Conservation (phyloP, 2,113 vertebrate genomes). For the Megatriorchis doriae region DNA sequence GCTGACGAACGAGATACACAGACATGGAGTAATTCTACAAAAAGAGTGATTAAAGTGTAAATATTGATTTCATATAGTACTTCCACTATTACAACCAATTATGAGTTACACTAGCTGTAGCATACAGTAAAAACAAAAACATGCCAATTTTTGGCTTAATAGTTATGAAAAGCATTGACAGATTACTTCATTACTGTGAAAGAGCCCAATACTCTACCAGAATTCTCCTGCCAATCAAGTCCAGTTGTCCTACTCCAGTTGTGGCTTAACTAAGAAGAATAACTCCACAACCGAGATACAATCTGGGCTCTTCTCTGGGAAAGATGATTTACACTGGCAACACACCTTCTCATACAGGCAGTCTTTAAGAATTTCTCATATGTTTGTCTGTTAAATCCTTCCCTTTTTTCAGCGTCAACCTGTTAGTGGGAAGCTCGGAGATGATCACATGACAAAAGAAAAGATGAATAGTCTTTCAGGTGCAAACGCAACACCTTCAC, state of each 20-base stretch:
- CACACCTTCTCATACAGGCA: background rate
- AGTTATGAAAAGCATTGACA: background rate
- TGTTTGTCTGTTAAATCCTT: background rate
- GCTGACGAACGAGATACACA: conserved; percentile 94
- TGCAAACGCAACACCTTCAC: background rate
- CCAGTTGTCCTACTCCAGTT: background rate
- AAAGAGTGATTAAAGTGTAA: conserved; percentile 17
- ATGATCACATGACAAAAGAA: background rate
- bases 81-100: background rate
- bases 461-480: background rate
- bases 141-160: background rate
- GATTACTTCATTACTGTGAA: background rate
- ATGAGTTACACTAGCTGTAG: background rate
- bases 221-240: background rate
- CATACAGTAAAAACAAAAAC: background rate
- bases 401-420: background rate
- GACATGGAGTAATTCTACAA: conserved; percentile 95
- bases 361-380: background rate
- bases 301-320: background rate
- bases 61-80: background rate
- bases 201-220: background rate
- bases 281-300: background rate
- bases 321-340: background rate
- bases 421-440: background rate
- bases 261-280: background rate